Base-by-base conservation (phyloP, 2,888 invertebrate species). In the Ophion ellenae region DNA sequence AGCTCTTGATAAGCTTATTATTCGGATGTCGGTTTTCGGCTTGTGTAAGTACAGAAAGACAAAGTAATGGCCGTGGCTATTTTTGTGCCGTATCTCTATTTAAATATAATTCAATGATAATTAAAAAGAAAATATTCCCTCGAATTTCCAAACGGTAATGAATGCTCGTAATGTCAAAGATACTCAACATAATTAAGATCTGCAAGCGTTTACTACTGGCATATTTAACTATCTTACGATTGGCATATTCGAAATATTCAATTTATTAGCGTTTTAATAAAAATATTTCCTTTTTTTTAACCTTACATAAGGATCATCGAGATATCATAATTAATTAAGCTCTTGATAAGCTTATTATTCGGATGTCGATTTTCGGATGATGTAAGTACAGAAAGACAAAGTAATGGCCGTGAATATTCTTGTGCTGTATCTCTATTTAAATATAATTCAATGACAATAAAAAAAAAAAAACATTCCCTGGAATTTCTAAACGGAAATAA, bases 271-370 rank as follows among this genome's bases (percentile, higher is more conserved):
- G 32, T 32, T 2, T 32, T 4, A 32, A 32, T 4, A 32, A 32
- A 32, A 32, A 32, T 32, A 32, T 32, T 32, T 32, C 32, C 32
- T 32, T 32, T 32, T 32, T 3, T 32, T 32, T 4, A 32, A 32
- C 4, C 32, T 32, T 32, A 32, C 32, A 32, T 4, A 32, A 32
- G 32, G 32, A 32, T 32, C 32, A 32, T 32, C 90, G 89, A 70
- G 69, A 87, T 71, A 73, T 75, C 85, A 79, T 91, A 90, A 91
- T 93, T 92, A 91, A 92, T 91, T 91, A 92, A 90, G 89, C 66
- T 83, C 85, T 85, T 90, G 89, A 92, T 89, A 90, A 83, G 83
- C 84, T 47, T 45, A 84, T 87, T 84, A 87, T 88, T 53, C 84
- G 75, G 53, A 74, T 75, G 86, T 86, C 86, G 67, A 53, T 47